Base-by-base conservation (phyloP, 2,888 invertebrate species). In the Agrochola macilenta region DNA sequence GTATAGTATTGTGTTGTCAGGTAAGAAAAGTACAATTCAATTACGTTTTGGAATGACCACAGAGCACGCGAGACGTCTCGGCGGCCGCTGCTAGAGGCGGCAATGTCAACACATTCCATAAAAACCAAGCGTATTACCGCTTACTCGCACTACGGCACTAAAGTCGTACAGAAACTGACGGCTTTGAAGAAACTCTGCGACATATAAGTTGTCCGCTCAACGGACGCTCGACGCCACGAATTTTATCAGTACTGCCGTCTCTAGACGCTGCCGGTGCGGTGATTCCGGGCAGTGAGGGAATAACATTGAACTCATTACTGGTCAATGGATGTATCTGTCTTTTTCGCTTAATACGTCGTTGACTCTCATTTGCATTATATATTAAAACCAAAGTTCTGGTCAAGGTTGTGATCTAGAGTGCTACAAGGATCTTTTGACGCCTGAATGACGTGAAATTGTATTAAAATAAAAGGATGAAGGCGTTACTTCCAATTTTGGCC, bases 1-100 rank as follows among this genome's bases (percentile, higher is more conserved):
- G 0, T 98, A 97, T 93, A 98, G 98, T 85, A 97, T 99, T 71
- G 98, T 98, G 0, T 93, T 98, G 17, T 97, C 98, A 57, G 97
- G 96, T 95, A 75, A 79, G 87, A 85, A 57, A n/a, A 17, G n/a
- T 17, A 11, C 17, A 57, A 57, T 39, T n/a, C 7, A 69, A 1
- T 39, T n/a, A 58, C 4, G 58, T 49, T 66, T 30, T 68, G 5
- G 8, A 23, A 30, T 66, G 20, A 66, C 20, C 12, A 26, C 4
- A 49, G 49, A 20, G 26, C 12, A 66, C 23, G 46, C 30, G 26
- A 11, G 43, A 11, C 11, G 0, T 11, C 17, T 17, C 17, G 43
- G 43, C 43, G 11, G 65, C 20, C 5, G 26, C 17, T 65, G 7
- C 26, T 26, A 7, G 26, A 65, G 64, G 17, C 2, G 11, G 26